These are phyloP conservation scores for Tupiocoris notatus DNA, from an alignment of 2,888 invertebrate species.

Conservation along the genomic window DNA sequence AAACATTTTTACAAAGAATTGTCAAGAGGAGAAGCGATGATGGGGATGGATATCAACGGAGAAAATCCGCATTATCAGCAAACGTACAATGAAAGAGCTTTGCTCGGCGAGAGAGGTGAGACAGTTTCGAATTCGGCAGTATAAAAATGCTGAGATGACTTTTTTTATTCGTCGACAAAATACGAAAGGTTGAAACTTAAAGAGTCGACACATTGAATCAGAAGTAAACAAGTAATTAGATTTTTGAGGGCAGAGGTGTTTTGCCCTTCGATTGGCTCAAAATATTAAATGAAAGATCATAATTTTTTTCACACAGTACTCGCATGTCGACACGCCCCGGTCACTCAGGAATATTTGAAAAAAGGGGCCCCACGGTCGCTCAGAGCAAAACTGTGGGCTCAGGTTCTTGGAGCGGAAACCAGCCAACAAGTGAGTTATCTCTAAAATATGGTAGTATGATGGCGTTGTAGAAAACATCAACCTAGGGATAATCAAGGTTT, in stretches of 20 bases:
- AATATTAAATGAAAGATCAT: background rate
- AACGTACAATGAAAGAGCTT: constrained; percentile 68
- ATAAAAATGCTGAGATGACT: too few relatives aligned
- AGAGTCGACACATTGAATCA: too few relatives aligned
- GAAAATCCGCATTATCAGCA: constrained; percentile 59
- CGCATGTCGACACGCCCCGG: constrained; percentile 75
- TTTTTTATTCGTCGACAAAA: too few relatives aligned
- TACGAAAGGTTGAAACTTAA: too few relatives aligned
- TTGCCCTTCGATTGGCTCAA: too few relatives aligned
- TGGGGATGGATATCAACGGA: constrained; percentile 66
- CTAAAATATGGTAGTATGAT: too few relatives aligned
- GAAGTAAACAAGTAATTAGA: too few relatives aligned
- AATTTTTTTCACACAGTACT: constrained; percentile 53
- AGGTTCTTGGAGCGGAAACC: constrained; percentile 78
- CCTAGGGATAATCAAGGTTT: too few relatives aligned
- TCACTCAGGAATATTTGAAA: constrained; percentile 87
- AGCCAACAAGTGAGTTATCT: constrained; percentile 68
- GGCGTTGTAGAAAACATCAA: too few relatives aligned
- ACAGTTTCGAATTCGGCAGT: too few relatives aligned
- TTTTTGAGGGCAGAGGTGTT: too few relatives aligned
- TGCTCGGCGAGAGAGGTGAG: constrained; percentile 66
- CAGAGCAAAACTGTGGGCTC: constrained; percentile 80
- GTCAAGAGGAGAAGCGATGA: constrained; percentile 72
- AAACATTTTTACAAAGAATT: constrained; percentile 70
- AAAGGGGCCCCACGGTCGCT: constrained; percentile 76